Conservation (phyloP, 2,113 vertebrate genomes). For the Actenoides hombroni region DNA sequence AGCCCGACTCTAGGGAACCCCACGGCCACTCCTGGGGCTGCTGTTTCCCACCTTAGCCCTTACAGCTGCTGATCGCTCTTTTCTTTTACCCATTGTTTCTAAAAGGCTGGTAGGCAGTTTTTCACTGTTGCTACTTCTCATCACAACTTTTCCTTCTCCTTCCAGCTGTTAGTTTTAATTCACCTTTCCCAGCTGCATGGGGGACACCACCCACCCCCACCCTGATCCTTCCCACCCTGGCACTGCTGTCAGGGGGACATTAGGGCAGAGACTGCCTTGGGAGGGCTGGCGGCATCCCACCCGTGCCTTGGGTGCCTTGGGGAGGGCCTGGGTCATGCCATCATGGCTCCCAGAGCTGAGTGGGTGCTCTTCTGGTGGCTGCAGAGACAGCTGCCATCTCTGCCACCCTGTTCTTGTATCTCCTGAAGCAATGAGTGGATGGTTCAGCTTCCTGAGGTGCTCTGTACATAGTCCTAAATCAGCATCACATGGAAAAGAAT, state of each 20-base stretch:
- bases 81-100: not conserved
- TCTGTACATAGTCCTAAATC: not conserved
- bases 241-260: not conserved
- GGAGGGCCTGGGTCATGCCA: not conserved
- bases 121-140: not conserved
- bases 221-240: no score
- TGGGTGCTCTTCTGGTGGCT: not conserved
- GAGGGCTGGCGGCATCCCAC: no score
- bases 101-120: not conserved
- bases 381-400: not conserved
- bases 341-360: accelerated
- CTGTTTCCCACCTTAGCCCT: not conserved
- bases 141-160: not conserved
- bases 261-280: not conserved
- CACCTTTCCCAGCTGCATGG: not conserved
- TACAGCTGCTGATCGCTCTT: not conserved
- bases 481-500: not conserved
- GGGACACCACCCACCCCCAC: no score
- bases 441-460: not conserved
- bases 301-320: not conserved
- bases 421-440: not conserved
- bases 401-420: accelerated
- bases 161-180: not conserved
- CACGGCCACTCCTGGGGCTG: not conserved
- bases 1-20: not conserved